Base-by-base conservation (phyloP, 2,888 invertebrate species). In the Ischnus inquisitorius region DNA sequence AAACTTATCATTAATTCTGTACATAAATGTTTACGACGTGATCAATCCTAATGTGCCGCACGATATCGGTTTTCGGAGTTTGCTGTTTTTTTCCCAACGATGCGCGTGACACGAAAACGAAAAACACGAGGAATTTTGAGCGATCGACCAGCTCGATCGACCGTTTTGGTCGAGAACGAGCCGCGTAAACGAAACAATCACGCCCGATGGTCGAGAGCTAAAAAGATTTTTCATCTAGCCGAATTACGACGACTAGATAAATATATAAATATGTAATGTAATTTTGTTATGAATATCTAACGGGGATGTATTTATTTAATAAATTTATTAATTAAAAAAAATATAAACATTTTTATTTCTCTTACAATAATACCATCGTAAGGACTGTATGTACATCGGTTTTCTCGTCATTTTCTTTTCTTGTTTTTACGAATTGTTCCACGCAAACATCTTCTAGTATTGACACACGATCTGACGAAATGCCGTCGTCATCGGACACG, bases 291-390 rank as follows among this genome's bases (percentile, higher is more conserved):
- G 43, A 75, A 79, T 78, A 82, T 76, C 86, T 79, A 79, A 64
- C 67, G 64, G 86, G 85, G 87, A 89, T 92, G 90, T 92, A 92
- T 91, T 92, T 92, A 92, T 92, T 92, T 89, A 91, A 92, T 91
- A 90, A 91, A 92, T 90, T 90, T 90, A 90, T 89, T 89, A 88
- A 88, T 87, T 88, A 86, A 89, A 88, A 87, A 85, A 79, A 79
- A 84, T 87, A 87, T 16, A 34, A 64, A 51, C 48, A 34, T 8
- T 64, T 34, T 51, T 76, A 43, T 46, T 60, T 25, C 46, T 25
- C 43, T 74, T 67, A 65, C 34, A 54, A 54, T n/a, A 46, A 65
- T 46, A 39, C 48, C 28, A 10, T 14, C 48, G 51, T 76, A 81
- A 3, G 12, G 67, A 67, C 69, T 71, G 41, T 54, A 54, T 16